These are phyloP conservation scores for Caenorhabditis briggsae DNA, from an alignment of 1,140 invertebrate genomes.

Conservation along the genomic window DNA sequence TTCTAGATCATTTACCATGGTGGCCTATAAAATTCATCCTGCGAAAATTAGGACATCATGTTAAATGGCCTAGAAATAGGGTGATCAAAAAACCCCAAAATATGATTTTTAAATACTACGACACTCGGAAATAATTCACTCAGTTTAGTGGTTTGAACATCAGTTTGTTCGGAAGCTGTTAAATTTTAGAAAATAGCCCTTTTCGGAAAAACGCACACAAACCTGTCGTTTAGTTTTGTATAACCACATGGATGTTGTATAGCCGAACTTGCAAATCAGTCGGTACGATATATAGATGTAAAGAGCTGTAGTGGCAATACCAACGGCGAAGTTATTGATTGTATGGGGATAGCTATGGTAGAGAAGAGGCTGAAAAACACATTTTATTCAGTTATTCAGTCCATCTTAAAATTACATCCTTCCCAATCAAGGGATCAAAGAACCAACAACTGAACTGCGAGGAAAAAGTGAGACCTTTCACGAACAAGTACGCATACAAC, in stretches of 20 bases:
- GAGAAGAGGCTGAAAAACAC: background rate
- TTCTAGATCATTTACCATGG: no score
- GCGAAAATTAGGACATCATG: no score
- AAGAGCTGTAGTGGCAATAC: background rate
- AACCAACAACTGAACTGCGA: background rate
- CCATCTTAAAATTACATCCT: background rate
- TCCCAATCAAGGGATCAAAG: slow-evolving; percentile 18
- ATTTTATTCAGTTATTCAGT: background rate
- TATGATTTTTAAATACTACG: no score
- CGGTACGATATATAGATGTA: background rate
- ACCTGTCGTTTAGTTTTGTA: slow-evolving; percentile 44
- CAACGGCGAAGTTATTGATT: background rate
- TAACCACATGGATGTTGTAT: background rate
- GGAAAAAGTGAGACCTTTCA: background rate
- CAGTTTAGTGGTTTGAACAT: no score
- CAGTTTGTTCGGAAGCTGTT: no score
- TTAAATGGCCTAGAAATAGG: no score
- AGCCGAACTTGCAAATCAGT: slow-evolving; percentile 2
- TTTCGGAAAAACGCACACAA: no score
- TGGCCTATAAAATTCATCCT: no score
- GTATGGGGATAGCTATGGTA: slow-evolving; percentile 26
- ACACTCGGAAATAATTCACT: no score
- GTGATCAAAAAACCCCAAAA: no score
- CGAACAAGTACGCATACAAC: background rate
- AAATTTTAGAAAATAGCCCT: no score